phyloP scores from a whole-genome alignment of 2,888 invertebrate species.

The Congeria kusceri region DNA sequence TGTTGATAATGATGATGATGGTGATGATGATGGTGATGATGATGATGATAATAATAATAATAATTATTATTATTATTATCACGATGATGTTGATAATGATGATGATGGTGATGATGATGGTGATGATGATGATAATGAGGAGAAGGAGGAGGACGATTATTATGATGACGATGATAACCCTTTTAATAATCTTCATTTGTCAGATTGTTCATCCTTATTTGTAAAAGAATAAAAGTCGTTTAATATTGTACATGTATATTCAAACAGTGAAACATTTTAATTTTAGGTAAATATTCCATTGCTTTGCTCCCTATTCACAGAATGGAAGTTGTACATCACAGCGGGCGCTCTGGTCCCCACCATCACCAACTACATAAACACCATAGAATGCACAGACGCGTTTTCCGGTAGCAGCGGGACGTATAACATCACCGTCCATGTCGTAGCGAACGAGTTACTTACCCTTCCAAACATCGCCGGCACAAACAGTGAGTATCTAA shows the following conservation, averaged over 20 bases:
- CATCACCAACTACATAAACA: conserved; percentile 6
- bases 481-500: not conserved
- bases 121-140: too few relatives aligned
- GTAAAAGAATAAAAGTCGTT: not conserved
- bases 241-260: not conserved
- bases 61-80: too few relatives aligned
- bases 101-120: too few relatives aligned
- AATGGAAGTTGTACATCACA: conserved; percentile 2
- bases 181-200: too few relatives aligned
- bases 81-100: too few relatives aligned
- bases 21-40: too few relatives aligned
- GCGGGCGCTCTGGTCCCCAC: not conserved
- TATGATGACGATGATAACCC: too few relatives aligned
- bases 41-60: too few relatives aligned
- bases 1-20: too few relatives aligned
- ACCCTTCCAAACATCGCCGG: conserved; percentile 32
- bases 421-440: not conserved
- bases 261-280: too few relatives aligned
- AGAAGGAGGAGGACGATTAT: too few relatives aligned
- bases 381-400: conserved; percentile 12
- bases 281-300: not conserved
- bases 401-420: conserved; percentile 6
- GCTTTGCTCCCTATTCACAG: not conserved
- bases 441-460: conserved; percentile 12
- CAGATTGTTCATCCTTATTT: not conserved